Percentiles rank a stretch among this genome's conserved stretches.
phyloP scores from a whole-genome alignment of 2,888 invertebrate genomes.

The Odontomyia ornata region DNA sequence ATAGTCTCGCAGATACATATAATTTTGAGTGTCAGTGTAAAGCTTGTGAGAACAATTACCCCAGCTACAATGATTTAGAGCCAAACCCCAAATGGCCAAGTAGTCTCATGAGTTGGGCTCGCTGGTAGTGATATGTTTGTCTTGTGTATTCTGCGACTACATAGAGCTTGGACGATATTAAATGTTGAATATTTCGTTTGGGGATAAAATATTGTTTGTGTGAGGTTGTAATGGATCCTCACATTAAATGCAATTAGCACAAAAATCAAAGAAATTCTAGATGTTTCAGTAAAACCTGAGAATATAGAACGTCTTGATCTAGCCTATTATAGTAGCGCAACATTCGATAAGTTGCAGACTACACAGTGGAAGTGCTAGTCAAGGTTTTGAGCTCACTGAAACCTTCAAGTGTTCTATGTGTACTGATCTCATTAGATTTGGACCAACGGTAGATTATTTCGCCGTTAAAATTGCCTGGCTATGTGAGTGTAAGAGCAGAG shows the following conservation, averaged over 20 bases:
- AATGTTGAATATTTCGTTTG: constrained; percentile 62
- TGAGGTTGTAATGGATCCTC: constrained; percentile 67
- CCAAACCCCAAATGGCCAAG: too few species aligned
- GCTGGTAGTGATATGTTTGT: too few species aligned
- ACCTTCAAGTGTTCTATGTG: constrained; percentile 70
- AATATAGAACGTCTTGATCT: constrained; percentile 68
- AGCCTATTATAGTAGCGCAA: constrained; percentile 70
- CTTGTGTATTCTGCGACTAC: too few species aligned
- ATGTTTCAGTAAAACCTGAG: too few species aligned
- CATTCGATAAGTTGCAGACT: constrained; percentile 65
- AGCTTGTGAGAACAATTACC: too few species aligned
- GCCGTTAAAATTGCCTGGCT: constrained; percentile 73
- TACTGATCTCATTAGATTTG: constrained; percentile 64
- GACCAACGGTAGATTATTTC: constrained; percentile 63
- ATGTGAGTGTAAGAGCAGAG: constrained; percentile 62
- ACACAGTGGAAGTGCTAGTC: constrained; percentile 63
- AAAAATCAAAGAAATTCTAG: too few species aligned
- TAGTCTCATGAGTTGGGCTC: too few species aligned
- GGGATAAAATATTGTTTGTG: constrained; percentile 68
- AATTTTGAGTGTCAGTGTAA: too few species aligned
- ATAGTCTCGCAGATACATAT: too few species aligned
- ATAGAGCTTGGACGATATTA: too few species aligned
- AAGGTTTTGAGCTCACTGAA: constrained; percentile 71
- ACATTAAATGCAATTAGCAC: constrained; percentile 67
- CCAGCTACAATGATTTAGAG: too few species aligned